These are phyloP conservation scores for Nixonia krombeini DNA, from an alignment of 1,140 invertebrate species.

Conservation along the genomic window DNA sequence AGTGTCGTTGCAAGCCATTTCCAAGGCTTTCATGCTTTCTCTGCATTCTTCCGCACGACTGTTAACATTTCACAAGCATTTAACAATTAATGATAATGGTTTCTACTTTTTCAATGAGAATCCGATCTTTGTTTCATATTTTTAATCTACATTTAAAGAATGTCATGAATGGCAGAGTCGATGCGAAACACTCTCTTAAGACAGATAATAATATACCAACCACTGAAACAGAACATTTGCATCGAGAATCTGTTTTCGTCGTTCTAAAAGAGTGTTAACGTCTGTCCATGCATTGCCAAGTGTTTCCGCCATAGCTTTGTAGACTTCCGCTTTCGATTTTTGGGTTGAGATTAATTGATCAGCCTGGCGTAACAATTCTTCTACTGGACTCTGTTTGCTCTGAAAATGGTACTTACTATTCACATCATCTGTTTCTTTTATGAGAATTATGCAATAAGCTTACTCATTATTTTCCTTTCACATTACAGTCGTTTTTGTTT, in stretches of 20 bases:
- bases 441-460: background rate
- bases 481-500: background rate
- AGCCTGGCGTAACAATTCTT: conserved; percentile 88
- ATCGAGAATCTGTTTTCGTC: conserved; percentile 83
- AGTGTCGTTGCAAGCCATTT: conserved; percentile 77
- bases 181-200: no score
- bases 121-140: no score
- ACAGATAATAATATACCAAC: no score
- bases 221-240: conserved; percentile 82
- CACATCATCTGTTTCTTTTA: background rate
- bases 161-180: no score
- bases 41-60: conserved; percentile 80
- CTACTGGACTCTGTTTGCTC: conserved; percentile 92
- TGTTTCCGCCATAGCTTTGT: conserved; percentile 92
- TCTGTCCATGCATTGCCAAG: conserved; percentile 90
- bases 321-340: conserved; percentile 83
- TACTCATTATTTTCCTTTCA: no score
- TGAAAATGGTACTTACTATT: conserved; percentile 65
- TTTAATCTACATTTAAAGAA: no score
- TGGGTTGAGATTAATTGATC: conserved; percentile 87
- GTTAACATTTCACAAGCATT: no score
- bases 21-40: conserved; percentile 78
- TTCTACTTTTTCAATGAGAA: no score
- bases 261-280: conserved; percentile 85
- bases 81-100: no score